A percentile compares a stretch with the other conserved stretches of the same genome.
Evolutionary conservation across 2,113 vertebrate genomes (phyloP).

Genomic region (Hemicordylus capensis): DNA sequence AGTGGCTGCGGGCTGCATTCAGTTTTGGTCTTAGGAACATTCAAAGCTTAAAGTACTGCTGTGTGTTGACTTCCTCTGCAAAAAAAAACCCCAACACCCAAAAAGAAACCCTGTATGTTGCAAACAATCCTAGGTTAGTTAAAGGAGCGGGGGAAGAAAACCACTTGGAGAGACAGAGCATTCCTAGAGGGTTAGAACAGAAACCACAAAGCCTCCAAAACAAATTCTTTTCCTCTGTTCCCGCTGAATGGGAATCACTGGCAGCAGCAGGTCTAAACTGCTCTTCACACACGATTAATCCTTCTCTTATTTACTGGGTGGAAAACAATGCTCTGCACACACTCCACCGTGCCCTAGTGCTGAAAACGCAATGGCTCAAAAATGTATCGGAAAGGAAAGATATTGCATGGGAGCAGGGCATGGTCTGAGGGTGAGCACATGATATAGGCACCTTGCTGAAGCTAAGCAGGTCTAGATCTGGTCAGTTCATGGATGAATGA

Average conservation of each 20-base stretch:
- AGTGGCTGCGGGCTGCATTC: neutral
- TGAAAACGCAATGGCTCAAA: neutral
- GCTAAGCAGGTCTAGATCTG: neutral
- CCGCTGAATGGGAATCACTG: slow-evolving; percentile 8
- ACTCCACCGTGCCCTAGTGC: neutral
- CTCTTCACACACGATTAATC: slow-evolving; percentile 26
- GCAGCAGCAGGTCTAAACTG: neutral
- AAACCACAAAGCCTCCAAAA: slow-evolving; percentile 22
- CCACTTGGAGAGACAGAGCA: slow-evolving; percentile 10
- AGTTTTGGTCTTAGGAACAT: neutral
- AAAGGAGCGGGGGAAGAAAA: neutral
- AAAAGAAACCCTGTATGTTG: neutral
- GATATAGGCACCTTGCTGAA: neutral
- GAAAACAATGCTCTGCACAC: neutral
- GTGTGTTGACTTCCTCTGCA: neutral
- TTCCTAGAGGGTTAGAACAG: slow-evolving; percentile 23
- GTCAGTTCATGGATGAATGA: no score
- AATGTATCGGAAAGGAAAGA: neutral
- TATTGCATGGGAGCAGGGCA: no score
- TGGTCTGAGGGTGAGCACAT: no score
- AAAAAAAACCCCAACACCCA: no score
- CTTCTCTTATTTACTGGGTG: neutral
- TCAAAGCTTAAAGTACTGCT: neutral
- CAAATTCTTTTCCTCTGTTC: slow-evolving; percentile 11
- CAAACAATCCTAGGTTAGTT: slow-evolving; percentile 17